Percentiles rank a stretch among this genome's conserved stretches.
phyloP scores from a whole-genome alignment of 2,888 invertebrate genomes.

The Orthosia cruda region DNA sequence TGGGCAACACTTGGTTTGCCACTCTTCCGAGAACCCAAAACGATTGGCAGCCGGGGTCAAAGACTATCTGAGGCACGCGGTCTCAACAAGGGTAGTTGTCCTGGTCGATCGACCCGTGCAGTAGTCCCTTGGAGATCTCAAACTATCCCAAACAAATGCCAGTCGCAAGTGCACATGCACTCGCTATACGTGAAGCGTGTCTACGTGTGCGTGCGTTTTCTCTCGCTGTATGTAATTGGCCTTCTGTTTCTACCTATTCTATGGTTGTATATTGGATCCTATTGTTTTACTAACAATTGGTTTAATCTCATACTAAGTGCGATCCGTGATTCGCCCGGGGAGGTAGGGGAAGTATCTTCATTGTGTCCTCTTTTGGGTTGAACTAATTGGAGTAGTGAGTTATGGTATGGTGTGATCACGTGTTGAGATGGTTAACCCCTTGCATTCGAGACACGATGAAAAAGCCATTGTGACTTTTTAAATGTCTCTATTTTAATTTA shows the following conservation, averaged over 20 bases:
- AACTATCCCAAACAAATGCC: neutral
- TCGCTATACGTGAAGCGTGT: neutral
- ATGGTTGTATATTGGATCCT: constrained; percentile 40
- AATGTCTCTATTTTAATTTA: no score
- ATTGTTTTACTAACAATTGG: constrained; percentile 63
- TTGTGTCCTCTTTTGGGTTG: constrained; percentile 13
- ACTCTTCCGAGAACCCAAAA: no score
- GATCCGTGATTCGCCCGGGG: constrained; percentile 62
- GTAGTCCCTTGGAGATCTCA: neutral
- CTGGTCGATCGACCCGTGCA: neutral
- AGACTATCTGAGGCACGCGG: neutral
- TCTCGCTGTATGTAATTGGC: neutral
- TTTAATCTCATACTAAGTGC: constrained; percentile 65
- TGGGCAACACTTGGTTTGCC: no score
- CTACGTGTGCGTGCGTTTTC: neutral
- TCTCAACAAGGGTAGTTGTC: no score
- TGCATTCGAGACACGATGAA: no score
- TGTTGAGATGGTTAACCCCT: no score
- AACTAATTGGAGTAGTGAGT: constrained; percentile 29
- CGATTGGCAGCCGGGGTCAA: neutral
- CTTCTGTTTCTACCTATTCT: neutral
- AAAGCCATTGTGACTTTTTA: no score
- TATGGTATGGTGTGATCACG: neutral
- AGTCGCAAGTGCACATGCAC: neutral
- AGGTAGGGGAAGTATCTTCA: constrained; percentile 32